Evolutionary conservation across 2,888 invertebrate genomes (phyloP).

Genomic region (Polydesmus complanatus): DNA sequence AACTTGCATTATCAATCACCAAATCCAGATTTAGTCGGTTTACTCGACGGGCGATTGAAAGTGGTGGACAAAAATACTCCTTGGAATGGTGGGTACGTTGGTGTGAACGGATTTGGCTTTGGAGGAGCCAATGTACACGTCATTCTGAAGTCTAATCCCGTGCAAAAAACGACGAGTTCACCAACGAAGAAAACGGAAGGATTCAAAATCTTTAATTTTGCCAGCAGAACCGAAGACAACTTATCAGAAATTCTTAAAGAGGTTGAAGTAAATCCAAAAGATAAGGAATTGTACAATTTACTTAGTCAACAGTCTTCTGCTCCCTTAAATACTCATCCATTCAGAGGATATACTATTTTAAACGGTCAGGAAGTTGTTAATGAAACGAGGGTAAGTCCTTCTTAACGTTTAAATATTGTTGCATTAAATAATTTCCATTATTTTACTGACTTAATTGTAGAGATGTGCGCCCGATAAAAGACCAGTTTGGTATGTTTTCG

Average conservation of each 20-base stretch:
- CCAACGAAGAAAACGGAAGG: constrained; percentile 35
- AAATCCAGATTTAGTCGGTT: constrained; percentile 80
- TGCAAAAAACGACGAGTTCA: constrained; percentile 38
- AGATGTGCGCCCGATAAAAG: constrained; percentile 42
- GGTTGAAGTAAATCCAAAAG: constrained; percentile 40
- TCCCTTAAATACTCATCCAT: constrained; percentile 59
- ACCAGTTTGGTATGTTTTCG: constrained; percentile 88
- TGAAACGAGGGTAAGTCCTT: constrained; percentile 17
- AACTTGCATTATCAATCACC: constrained; percentile 81
- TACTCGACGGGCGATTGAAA: constrained; percentile 75
- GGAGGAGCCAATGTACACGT: constrained; percentile 95
- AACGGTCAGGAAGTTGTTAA: constrained; percentile 35
- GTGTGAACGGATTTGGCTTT: constrained; percentile 93
- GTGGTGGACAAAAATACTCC: constrained; percentile 66
- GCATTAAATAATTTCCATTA: too few species aligned
- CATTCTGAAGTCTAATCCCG: constrained; percentile 63
- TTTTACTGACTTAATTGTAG: constrained; percentile 22
- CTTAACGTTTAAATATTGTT: not conserved
- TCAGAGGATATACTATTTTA: constrained; percentile 67
- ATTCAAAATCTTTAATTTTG: constrained; percentile 58
- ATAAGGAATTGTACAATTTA: constrained; percentile 60
- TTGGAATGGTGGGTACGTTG: constrained; percentile 84
- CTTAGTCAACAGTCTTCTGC: constrained; percentile 57
- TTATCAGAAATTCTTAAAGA: constrained; percentile 48
- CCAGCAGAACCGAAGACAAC: constrained; percentile 73